These are phyloP conservation scores for Drosophila pectinifera DNA, from an alignment of 1,140 invertebrate species.

Conservation along the genomic window DNA sequence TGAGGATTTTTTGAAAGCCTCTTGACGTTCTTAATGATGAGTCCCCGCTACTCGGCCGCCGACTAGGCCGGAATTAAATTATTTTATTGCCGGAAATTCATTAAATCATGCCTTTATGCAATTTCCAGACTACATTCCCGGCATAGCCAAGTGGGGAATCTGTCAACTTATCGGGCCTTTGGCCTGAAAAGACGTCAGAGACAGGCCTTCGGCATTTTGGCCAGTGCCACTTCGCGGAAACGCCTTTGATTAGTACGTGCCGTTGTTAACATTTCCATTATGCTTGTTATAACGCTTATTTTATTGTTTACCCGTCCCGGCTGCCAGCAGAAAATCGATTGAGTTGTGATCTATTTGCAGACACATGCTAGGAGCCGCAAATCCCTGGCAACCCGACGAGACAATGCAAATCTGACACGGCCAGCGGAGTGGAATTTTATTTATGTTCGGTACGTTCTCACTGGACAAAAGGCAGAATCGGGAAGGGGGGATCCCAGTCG, in stretches of 20 bases:
- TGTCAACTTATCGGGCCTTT: slow-evolving; percentile 38
- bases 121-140: slow-evolving; percentile 59
- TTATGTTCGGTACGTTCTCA: slow-evolving; percentile 57
- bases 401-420: slow-evolving; percentile 51
- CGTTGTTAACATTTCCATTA: slow-evolving; percentile 61
- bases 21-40: slow-evolving; percentile 80
- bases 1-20: slow-evolving; percentile 44
- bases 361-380: slow-evolving; percentile 44
- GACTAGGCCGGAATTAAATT: slow-evolving; percentile 73
- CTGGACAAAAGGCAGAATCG: slow-evolving; percentile 17
- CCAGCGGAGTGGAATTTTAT: slow-evolving; percentile 59
- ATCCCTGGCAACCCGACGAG: slow-evolving; percentile 42
- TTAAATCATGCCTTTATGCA: slow-evolving; percentile 74
- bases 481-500: slow-evolving; percentile 4
- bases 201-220: slow-evolving; percentile 56
- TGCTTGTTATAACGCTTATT: slow-evolving; percentile 64
- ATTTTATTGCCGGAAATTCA: slow-evolving; percentile 80
- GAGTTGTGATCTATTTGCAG: slow-evolving; percentile 45
- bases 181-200: slow-evolving; percentile 7
- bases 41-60: slow-evolving; percentile 34
- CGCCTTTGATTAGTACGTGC: slow-evolving; percentile 64
- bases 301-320: slow-evolving; percentile 39
- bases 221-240: slow-evolving; percentile 12
- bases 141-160: slow-evolving; percentile 57
- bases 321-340: slow-evolving; percentile 20